A percentile compares a stretch with the other conserved stretches of the same genome.
Conservation (phyloP, 2,113 vertebrate species). For the Girardinichthys multiradiatus region DNA sequence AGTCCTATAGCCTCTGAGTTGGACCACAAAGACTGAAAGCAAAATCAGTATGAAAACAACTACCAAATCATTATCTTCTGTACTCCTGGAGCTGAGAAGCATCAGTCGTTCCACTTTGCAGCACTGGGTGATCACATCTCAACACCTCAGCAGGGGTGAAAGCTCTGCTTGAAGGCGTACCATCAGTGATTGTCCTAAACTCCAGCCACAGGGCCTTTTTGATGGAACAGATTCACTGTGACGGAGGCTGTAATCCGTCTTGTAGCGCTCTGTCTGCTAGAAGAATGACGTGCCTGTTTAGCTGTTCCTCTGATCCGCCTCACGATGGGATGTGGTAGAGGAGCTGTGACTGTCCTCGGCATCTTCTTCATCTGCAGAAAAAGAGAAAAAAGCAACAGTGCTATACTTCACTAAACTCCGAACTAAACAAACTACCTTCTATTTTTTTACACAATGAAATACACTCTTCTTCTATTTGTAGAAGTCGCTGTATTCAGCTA, state of each 20-base stretch:
- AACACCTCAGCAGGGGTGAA: constrained; percentile 1
- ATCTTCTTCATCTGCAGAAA: constrained; percentile 64
- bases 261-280: not conserved
- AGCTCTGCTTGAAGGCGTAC: constrained; percentile 39
- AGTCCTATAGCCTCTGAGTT: constrained; percentile 17
- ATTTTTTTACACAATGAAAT: too few species aligned
- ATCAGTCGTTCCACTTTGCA: constrained; percentile 30
- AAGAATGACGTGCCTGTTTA: constrained; percentile 35
- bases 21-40: constrained; percentile 35
- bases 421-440: too few species aligned
- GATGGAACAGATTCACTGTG: not conserved
- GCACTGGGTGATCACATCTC: constrained; percentile 32
- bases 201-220: constrained; percentile 18
- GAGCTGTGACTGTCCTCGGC: constrained; percentile 68
- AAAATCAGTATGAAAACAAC: constrained; percentile 47
- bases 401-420: not conserved
- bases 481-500: too few species aligned
- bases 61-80: constrained; percentile 27
- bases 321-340: constrained; percentile 61
- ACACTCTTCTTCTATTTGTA: too few species aligned
- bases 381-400: not conserved
- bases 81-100: constrained; percentile 27
- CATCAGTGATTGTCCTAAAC: constrained; percentile 39
- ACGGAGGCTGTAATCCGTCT: constrained; percentile 3
- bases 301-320: constrained; percentile 73